Base-by-base conservation (phyloP, 1,140 invertebrate species). In the Diachasmimorpha longicaudata region DNA sequence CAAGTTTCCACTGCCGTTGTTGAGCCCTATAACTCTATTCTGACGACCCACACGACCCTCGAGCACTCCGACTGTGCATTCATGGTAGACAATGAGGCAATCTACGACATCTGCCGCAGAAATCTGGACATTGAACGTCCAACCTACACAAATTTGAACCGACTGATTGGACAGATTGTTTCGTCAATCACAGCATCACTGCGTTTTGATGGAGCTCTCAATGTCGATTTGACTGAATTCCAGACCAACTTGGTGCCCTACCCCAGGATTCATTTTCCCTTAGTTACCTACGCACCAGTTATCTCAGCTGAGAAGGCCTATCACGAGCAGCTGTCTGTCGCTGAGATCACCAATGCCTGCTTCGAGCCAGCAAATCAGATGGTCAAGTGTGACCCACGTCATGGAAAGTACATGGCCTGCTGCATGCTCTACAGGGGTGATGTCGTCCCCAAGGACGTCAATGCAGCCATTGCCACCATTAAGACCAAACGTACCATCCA, bases 71-170 rank as follows among this genome's bases (percentile, higher is more conserved):
- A 91, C 82, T 93, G 91, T 78, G 90, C 91, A 21, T 93, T 93
- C 79, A 92, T 93, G 92, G 84, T 86, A 21, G 74, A 76, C 23
- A 76, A 76, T 10, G 74, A 76, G 16, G 74, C 74, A 9, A 76
- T 76, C 21, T 76, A 76, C 25, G 74, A 76, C 16, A 76, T 76
- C 42, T 76, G 74, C 36, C 74, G 69, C 14, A 63, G 74, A 70
- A 93, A 93, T 46, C 85, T 95, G 55, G 92, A 91, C 85, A 93
- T 95, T 55, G 92, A 93, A 77, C 82, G 93, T 21, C 94, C 94
- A 0, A 93, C 92, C 0, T 95, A 95, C 80, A 93, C 91, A n/a
- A 95, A 94, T 84, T 87, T 95, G 36, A 94, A 95, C 84, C 90
- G 94, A 42, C 87, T 94, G 19, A 93, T 94, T 76, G 93, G 92